Conservation (phyloP, 2,113 vertebrate genomes). For the Sylvilagus bachmani region DNA sequence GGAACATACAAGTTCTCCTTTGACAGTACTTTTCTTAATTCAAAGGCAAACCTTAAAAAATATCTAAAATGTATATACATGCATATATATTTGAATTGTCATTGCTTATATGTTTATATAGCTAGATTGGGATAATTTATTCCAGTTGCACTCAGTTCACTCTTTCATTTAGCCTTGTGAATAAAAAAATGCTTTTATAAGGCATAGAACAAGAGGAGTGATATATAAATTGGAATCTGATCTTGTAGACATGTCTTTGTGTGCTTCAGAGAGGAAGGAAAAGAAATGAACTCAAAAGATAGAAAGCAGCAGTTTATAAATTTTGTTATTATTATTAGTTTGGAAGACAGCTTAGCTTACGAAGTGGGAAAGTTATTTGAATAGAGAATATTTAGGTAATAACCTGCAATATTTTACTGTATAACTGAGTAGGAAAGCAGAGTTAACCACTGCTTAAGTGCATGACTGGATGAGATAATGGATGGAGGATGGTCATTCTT, state of each 20-base stretch:
- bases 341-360: constrained; percentile 20
- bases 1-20: neutral
- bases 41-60: constrained; percentile 25
- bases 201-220: neutral
- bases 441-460: neutral
- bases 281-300: neutral
- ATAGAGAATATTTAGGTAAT: neutral
- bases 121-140: constrained; percentile 7
- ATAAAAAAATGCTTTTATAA: neutral
- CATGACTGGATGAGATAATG: neutral
- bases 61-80: neutral
- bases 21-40: constrained; percentile 12
- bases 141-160: neutral
- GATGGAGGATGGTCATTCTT: neutral
- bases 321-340: constrained; percentile 43
- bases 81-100: neutral
- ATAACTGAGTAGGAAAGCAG: neutral
- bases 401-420: neutral
- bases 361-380: constrained; percentile 5
- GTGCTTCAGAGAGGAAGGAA: constrained; percentile 9
- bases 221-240: neutral
- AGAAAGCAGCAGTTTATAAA: neutral
- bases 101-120: constrained; percentile 37
- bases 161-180: constrained; percentile 24
- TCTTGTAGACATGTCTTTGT: neutral